Evolutionary conservation across 1,140 invertebrate genomes (phyloP), one percentile per base, ranked within the genome.

Genomic region (Pristionchus pacificus): DNA sequence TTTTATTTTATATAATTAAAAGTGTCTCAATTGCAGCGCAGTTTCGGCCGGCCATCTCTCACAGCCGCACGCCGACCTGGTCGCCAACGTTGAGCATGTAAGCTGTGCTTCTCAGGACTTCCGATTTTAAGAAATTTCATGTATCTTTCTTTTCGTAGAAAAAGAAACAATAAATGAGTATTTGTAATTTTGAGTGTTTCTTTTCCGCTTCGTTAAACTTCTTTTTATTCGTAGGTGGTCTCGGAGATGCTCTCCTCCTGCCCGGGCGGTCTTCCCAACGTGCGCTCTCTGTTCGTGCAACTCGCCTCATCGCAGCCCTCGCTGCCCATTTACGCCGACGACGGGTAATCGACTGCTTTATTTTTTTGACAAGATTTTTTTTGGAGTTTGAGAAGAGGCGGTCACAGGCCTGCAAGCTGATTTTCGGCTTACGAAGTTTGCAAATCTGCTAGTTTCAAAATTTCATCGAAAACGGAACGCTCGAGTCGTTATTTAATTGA

Each of bases 301-400:
- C 28, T 69, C 1, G 58, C 55, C 31, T 33, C 24, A 27, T 31
- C 29, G 2, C 58, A 33, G 2, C 75, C 75, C 19, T 73, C 69
- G 14, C 74, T 76, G 15, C 75, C 75, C 33, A 72, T 76, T 55
- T 76, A 77, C 28, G 33, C 31, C 13, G 65, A 76, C 59, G 30
- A 73, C 15, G 75, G 74, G 60, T 63, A 25, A 24, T 38, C 57
- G 1, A 28, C 33, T 10, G 29, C 65, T 32, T 29, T 65, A 24
- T 19, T 2, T 28, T 38, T 70, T 1, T 61, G 57, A 71, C 29
- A 49, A 2, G 31, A 58, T 60, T 66, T 30, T 38, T 29, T 24
- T 25, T 33, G 38, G 14, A 38, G 62, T 28, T 38, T 38, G 28
- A 60, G n/a, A n/a, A n/a, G n/a, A n/a, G n/a, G n/a, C n/a, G n/a